Conservation (phyloP, 2,888 invertebrate species). For the Furcula furcula region DNA sequence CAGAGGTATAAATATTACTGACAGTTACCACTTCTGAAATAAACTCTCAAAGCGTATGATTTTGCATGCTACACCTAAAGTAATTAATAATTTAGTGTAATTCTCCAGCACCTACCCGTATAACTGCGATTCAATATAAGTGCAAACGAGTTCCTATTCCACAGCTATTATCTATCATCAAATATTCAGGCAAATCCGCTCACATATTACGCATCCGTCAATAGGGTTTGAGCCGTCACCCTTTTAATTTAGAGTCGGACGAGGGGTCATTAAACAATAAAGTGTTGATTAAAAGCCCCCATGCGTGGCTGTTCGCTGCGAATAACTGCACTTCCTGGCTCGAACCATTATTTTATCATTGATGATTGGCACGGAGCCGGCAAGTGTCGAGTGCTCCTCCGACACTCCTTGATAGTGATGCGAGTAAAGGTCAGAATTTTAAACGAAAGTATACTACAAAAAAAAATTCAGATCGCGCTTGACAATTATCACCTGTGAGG, state of each 20-base stretch:
- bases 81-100: too few relatives aligned
- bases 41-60: too few relatives aligned
- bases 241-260: slow-evolving; percentile 79
- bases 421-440: not conserved
- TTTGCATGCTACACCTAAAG: too few relatives aligned
- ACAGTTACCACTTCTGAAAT: too few relatives aligned
- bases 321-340: slow-evolving; percentile 77
- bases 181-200: slow-evolving; percentile 69
- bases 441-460: too few relatives aligned
- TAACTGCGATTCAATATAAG: not conserved
- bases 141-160: slow-evolving; percentile 10
- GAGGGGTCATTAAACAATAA: slow-evolving; percentile 82
- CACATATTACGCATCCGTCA: slow-evolving; percentile 75
- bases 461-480: too few relatives aligned
- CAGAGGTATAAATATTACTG: too few relatives aligned
- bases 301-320: slow-evolving; percentile 68
- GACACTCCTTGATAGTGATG: slow-evolving; percentile 18
- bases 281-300: slow-evolving; percentile 82
- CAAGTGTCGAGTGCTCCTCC: slow-evolving; percentile 37
- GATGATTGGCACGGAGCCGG: slow-evolving; percentile 71
- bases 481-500: too few relatives aligned
- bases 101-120: slow-evolving; percentile 2
- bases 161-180: slow-evolving; percentile 63
- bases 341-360: slow-evolving; percentile 77
- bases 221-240: slow-evolving; percentile 79